phyloP scores from a whole-genome alignment of 2,888 invertebrate genomes.

The Acleris emargana region DNA sequence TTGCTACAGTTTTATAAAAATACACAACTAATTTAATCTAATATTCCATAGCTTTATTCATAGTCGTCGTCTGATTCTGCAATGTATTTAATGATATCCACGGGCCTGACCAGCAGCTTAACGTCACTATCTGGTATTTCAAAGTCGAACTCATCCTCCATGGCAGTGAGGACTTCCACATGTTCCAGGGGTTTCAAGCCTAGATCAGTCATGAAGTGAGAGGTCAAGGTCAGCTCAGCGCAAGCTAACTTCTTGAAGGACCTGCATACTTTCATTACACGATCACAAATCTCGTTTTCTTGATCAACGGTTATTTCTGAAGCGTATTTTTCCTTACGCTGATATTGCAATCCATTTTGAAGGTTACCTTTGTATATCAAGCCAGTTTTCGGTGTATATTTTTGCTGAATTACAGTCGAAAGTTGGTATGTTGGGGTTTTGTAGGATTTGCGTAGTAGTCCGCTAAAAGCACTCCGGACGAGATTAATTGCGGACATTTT shows the following conservation, averaged over 20 bases:
- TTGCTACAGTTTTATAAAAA: constrained; percentile 31
- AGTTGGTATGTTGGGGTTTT: constrained; percentile 73
- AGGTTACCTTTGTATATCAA: constrained; percentile 37
- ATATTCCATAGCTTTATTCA: constrained; percentile 84
- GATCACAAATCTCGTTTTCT: constrained; percentile 88
- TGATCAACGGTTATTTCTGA: constrained; percentile 56
- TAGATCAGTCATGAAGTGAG: constrained; percentile 98
- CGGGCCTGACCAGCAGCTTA: constrained; percentile 94
- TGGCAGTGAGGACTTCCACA: constrained; percentile 99
- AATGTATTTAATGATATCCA: constrained; percentile 96
- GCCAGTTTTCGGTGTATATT: constrained; percentile 61
- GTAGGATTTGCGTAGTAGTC: constrained; percentile 74
- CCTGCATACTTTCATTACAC: constrained; percentile 94
- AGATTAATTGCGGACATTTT: constrained; percentile 80
- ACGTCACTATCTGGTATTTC: constrained; percentile 99
- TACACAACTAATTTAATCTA: constrained; percentile 53
- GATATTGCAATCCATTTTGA: constrained; percentile 50
- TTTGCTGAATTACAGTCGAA: constrained; percentile 71
- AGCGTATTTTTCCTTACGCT: constrained; percentile 62
- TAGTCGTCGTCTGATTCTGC: constrained; percentile 97
- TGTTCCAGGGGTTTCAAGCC: constrained; percentile 99
- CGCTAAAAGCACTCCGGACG: constrained; percentile 74
- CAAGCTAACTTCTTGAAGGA: constrained; percentile 95
- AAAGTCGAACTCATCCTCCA: constrained; percentile 99
- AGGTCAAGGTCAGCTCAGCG: constrained; percentile 94